Evolutionary conservation across 2,113 vertebrate genomes (phyloP).

Genomic region (Rhea pennata): DNA sequence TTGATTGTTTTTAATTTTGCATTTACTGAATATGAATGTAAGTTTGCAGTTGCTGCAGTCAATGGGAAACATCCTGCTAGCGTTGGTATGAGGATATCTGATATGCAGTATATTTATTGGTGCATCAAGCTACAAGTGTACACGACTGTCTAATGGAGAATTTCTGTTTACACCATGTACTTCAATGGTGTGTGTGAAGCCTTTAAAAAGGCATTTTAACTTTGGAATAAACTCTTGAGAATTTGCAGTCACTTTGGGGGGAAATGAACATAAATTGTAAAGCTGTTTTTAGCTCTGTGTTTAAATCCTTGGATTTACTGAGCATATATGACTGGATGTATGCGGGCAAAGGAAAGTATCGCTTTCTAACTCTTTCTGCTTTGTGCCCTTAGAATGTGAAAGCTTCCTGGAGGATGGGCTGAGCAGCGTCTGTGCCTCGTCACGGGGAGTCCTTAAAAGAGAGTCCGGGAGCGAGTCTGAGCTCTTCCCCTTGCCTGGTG

Average conservation of each 20-base stretch:
- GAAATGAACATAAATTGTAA: neutral
- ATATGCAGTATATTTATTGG: neutral
- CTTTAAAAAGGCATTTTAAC: neutral
- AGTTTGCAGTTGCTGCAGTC: neutral
- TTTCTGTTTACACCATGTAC: neutral
- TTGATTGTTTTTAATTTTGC: neutral
- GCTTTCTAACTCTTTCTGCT: neutral
- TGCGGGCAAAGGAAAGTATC: neutral
- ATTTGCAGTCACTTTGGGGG: neutral
- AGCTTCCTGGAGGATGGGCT: slow-evolving; percentile 75
- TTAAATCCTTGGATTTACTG: neutral
- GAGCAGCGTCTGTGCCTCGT: slow-evolving; percentile 45
- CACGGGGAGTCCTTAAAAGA: slow-evolving; percentile 59
- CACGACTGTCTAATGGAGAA: neutral
- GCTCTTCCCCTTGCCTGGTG: slow-evolving; percentile 70
- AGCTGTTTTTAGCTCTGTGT: neutral
- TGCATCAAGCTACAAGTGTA: neutral
- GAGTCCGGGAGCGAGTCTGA: slow-evolving; percentile 74
- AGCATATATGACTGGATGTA: accelerated
- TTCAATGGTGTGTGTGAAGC: neutral
- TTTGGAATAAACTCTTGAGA: neutral
- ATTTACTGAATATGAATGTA: neutral
- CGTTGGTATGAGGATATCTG: neutral
- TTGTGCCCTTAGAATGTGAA: slow-evolving; percentile 68
- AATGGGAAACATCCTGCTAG: neutral